A percentile compares a stretch with the other conserved stretches of the same genome.
These are phyloP conservation scores for Lethenteron reissneri DNA, from an alignment of 2,113 vertebrate genomes.

Conservation along the genomic window DNA sequence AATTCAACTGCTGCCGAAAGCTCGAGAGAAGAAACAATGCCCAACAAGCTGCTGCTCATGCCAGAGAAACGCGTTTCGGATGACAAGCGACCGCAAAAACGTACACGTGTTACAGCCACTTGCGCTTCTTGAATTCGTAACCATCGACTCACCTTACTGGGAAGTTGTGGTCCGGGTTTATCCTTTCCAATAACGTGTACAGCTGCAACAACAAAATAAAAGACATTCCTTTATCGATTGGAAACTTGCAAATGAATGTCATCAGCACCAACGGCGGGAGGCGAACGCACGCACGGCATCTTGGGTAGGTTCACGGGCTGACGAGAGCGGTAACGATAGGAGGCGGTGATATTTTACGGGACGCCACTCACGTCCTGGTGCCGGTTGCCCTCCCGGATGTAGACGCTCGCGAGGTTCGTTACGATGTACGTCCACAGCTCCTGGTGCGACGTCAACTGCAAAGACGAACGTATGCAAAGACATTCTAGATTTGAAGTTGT, in stretches of 20 bases:
- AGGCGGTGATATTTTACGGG: too few species aligned
- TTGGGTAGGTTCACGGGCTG: too few species aligned
- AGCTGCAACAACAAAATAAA: slow-evolving; percentile 24
- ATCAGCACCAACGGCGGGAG: background rate
- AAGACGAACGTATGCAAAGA: background rate
- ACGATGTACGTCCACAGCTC: slow-evolving; percentile 95
- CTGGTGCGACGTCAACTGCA: slow-evolving; percentile 82
- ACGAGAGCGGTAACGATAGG: too few species aligned
- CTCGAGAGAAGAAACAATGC: too few species aligned
- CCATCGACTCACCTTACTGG: slow-evolving; percentile 57
- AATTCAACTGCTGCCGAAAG: too few species aligned
- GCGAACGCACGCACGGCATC: background rate
- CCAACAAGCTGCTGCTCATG: too few species aligned
- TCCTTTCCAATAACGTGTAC: slow-evolving; percentile 79
- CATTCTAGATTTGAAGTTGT: too few species aligned
- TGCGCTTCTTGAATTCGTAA: too few species aligned
- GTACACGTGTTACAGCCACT: too few species aligned
- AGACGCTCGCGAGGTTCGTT: slow-evolving; percentile 89
- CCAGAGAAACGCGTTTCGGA: too few species aligned
- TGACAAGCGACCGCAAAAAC: too few species aligned
- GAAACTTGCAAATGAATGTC: background rate
- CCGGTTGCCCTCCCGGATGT: slow-evolving; percentile 85
- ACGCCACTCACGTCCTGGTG: slow-evolving; percentile 56
- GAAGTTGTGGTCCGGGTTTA: slow-evolving; percentile 94
- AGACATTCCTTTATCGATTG: background rate